A percentile compares a stretch with the other conserved stretches of the same genome.
phyloP scores from a whole-genome alignment of 2,888 invertebrate genomes.

The Thelaira solivaga region DNA sequence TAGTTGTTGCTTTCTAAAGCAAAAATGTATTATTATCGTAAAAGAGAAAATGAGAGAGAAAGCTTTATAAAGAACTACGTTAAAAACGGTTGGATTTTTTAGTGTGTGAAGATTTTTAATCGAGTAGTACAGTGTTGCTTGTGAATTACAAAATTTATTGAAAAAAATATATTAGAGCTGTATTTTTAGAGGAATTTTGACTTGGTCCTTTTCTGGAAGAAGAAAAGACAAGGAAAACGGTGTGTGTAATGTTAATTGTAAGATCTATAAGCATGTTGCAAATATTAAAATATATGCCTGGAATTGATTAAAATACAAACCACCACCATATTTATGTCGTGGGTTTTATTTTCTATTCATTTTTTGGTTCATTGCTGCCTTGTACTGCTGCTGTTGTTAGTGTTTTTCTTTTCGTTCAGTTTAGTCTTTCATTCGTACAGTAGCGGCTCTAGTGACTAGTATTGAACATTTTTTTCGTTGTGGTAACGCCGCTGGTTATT shows the following conservation, averaged over 20 bases:
- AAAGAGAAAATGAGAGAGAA: conserved; percentile 4
- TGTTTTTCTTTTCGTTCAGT: conserved; percentile 62
- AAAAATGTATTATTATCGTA: not conserved
- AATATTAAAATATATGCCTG: not conserved
- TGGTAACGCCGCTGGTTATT: conserved; percentile 41
- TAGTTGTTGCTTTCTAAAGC: conserved; percentile 8
- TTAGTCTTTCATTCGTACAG: conserved; percentile 64
- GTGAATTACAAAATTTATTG: conserved; percentile 42
- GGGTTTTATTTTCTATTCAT: conserved; percentile 41
- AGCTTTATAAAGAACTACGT: conserved; percentile 16
- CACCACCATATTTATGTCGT: conserved; percentile 51
- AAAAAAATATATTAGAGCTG: conserved; percentile 45
- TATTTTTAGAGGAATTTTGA: conserved; percentile 30
- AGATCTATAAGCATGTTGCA: conserved; percentile 1
- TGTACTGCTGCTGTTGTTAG: conserved; percentile 20
- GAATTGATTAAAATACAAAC: conserved; percentile 24
- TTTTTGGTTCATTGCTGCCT: conserved; percentile 25
- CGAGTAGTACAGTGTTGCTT: conserved; percentile 63
- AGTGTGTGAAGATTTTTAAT: conserved; percentile 58
- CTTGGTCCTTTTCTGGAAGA: not conserved
- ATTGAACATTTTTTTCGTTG: conserved; percentile 55
- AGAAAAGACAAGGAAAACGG: not conserved
- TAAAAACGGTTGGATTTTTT: conserved; percentile 62
- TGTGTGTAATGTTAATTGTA: conserved; percentile 17
- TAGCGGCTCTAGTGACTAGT: conserved; percentile 61